Evolutionary conservation across 2,888 invertebrate species (phyloP), one percentile per base, ranked within the genome.

Genomic region (Hetaerina titia): DNA sequence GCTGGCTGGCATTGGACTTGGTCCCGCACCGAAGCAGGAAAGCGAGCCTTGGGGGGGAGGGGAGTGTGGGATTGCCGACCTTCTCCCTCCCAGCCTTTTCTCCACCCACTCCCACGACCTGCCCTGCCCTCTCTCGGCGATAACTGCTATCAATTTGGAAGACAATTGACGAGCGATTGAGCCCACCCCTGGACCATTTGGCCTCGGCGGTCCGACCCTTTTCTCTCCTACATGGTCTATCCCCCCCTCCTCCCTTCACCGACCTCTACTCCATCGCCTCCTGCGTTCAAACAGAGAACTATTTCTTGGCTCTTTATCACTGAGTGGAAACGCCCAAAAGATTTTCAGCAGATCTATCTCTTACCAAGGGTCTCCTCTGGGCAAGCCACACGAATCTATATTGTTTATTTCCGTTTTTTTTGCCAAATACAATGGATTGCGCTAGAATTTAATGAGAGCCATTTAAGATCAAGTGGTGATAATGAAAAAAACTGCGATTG

Each of bases 141-240:
- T 81, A 81, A 81, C 25, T 81, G 81, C 31, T 31, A 81, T 81
- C 81, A 81, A 81, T 81, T 81, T 81, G 81, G 81, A 11, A 8
- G 81, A 81, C 81, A 81, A 81, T 81, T 81, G 81, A 81, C 81
- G 31, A 31, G 31, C 81, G 81, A 81, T 81, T 81, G 81, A 31
- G 81, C 13, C 81, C 31, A 81, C 81, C 31, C 81, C 81, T 81
- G 81, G 31, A 81, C 81, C 81, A 81, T 81, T 81, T 81, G 9
- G 31, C 81, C 31, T 17, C 60, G 81, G 31, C 19, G 13, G 81
- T 81, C 31, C 31, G 31, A 31, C 9, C 81, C 15, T 31, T 31
- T 74, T 0, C 9, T 74, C 74, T 74, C 74, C 74, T 45, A 45
- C 45, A 45, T 45, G 45, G 45, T 45, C 45, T 45, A 45, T 45